A percentile compares a stretch with the other conserved stretches of the same genome.
These are phyloP conservation scores for Phenganax stokvisi DNA, from an alignment of 92 coral and sea anemone species.

Conservation along the genomic window DNA sequence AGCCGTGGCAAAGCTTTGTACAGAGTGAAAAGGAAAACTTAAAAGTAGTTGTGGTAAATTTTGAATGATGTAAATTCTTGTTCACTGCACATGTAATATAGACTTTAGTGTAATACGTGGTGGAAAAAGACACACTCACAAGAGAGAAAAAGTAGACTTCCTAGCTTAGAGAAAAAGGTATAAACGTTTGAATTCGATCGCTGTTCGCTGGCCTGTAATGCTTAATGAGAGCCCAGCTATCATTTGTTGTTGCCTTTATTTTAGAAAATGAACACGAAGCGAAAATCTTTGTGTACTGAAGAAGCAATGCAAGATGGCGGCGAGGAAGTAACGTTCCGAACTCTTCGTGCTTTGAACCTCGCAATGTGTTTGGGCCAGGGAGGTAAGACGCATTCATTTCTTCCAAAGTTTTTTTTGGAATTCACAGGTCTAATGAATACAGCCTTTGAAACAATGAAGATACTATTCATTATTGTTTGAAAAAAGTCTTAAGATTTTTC, in stretches of 20 bases:
- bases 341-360: slow-evolving; percentile 49
- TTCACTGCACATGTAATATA: neutral
- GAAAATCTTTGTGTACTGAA: slow-evolving; percentile 1
- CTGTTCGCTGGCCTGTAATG: too few relatives aligned
- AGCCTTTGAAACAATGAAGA: too few relatives aligned
- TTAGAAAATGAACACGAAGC: slow-evolving; percentile 11
- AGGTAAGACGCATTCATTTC: slow-evolving; percentile 30
- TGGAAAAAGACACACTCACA: neutral
- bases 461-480: neutral
- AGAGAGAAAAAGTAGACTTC: too few relatives aligned
- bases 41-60: slow-evolving; percentile 18
- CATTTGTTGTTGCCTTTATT: neutral
- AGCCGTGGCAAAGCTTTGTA: slow-evolving; percentile 24
- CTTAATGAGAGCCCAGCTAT: too few relatives aligned
- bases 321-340: slow-evolving; percentile 7
- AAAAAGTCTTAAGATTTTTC: neutral
- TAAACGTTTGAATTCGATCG: too few relatives aligned
- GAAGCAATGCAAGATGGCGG: neutral
- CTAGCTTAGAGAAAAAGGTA: too few relatives aligned
- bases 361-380: slow-evolving; percentile 46
- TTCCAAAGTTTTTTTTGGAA: too few relatives aligned
- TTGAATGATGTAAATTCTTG: neutral
- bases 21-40: slow-evolving; percentile 4
- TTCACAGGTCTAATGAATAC: too few relatives aligned
- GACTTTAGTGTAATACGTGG: neutral